phyloP scores from a whole-genome alignment of 23 tunicate genomes.

The Styela clava region DNA sequence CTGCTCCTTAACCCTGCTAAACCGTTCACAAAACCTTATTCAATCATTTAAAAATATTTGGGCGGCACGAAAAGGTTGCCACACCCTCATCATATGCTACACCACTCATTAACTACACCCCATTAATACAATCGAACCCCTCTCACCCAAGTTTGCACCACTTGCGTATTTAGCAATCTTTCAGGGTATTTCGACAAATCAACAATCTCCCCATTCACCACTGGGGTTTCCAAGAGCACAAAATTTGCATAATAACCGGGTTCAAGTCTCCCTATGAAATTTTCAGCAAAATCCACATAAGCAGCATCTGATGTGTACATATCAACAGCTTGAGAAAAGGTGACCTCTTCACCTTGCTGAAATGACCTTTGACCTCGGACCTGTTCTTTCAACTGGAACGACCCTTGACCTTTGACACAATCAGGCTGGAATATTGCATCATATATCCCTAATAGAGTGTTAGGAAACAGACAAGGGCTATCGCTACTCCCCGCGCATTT shows the following conservation, averaged over 20 bases:
- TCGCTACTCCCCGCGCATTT: slow-evolving; percentile 92
- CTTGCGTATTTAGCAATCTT: slow-evolving; percentile 35
- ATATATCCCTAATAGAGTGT: slow-evolving; percentile 74
- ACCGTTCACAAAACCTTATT: no score
- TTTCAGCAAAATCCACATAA: slow-evolving; percentile 61
- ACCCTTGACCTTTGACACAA: slow-evolving; percentile 25
- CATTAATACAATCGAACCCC: slow-evolving; percentile 23
- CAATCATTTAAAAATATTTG: no score
- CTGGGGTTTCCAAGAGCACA: slow-evolving; percentile 65
- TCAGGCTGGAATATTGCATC: slow-evolving; percentile 78
- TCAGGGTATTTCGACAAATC: slow-evolving; percentile 63
- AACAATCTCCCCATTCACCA: slow-evolving; percentile 32
- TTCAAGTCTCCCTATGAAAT: slow-evolving; percentile 51
- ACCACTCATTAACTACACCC: no score
- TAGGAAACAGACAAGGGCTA: slow-evolving; percentile 62
- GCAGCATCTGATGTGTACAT: slow-evolving; percentile 82
- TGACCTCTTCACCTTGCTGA: slow-evolving; percentile 49
- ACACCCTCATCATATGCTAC: no score
- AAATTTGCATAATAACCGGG: slow-evolving; percentile 69
- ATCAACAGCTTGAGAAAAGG: slow-evolving; percentile 76
- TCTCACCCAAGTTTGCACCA: slow-evolving; percentile 64
- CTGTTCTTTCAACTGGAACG: neutral
- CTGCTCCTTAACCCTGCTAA: no score
- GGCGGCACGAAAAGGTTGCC: no score
- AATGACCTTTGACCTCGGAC: slow-evolving; percentile 35